Evolutionary conservation across 2,113 vertebrate species (phyloP).

Genomic region (Arizona elegans): DNA sequence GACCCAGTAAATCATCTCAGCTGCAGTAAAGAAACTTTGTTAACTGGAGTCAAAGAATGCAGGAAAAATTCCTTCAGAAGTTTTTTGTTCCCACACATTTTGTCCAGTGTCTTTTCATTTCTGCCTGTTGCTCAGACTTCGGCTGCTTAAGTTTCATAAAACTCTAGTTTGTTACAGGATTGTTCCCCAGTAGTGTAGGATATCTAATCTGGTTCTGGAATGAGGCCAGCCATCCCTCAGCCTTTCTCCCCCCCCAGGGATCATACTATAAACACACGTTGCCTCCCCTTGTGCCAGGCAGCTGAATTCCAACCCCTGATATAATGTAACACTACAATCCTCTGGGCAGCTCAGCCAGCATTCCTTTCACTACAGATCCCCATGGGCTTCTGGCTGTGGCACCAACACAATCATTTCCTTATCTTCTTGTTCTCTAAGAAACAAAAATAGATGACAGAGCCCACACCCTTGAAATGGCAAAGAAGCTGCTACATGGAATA

Average conservation of each 20-base stretch:
- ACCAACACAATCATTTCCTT: slow-evolving; percentile 8
- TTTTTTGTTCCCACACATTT: not conserved
- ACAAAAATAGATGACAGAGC: not conserved
- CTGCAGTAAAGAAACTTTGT: not conserved
- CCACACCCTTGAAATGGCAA: not conserved
- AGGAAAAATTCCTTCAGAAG: not conserved
- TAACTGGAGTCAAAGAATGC: not conserved
- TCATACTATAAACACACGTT: fast-evolving
- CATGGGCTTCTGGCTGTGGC: not conserved
- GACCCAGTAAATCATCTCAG: not conserved
- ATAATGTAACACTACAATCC: slow-evolving; percentile 18
- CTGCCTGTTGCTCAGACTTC: not conserved
- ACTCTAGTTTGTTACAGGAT: not conserved
- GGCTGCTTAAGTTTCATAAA: not conserved
- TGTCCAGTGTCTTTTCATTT: not conserved
- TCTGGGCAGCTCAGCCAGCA: not conserved
- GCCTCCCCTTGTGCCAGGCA: not conserved
- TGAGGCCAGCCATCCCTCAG: not conserved
- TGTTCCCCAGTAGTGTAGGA: not conserved
- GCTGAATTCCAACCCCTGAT: not conserved
- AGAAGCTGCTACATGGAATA: not conserved
- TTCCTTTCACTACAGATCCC: not conserved
- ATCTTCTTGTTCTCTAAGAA: not conserved
- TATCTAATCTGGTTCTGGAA: slow-evolving; percentile 36
- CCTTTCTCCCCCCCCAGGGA: not conserved